Evolutionary conservation across 2,888 invertebrate genomes (phyloP).

Genomic region (Chrysolina americana): DNA sequence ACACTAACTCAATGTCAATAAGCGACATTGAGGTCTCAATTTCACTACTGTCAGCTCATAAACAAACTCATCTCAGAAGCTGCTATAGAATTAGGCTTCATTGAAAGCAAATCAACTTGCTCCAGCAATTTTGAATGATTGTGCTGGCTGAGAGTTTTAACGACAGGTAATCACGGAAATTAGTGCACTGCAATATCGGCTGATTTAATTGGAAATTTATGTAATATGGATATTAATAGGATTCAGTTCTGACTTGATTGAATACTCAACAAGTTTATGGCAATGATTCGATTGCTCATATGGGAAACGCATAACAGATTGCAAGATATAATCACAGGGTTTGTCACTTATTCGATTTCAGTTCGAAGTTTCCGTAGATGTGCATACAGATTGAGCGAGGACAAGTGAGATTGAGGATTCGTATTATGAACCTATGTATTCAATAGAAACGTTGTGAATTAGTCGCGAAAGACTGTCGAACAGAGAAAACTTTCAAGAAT

Average conservation of each 20-base stretch:
- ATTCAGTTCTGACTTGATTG: background rate
- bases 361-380: background rate
- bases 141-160: background rate
- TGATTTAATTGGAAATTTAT: background rate
- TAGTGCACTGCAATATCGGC: background rate
- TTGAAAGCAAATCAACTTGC: background rate
- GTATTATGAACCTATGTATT: too few species aligned
- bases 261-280: conserved; percentile 6
- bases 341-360: conserved; percentile 5
- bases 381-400: too few species aligned
- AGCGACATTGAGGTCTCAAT: too few species aligned
- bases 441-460: too few species aligned
- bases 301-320: background rate
- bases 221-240: conserved; percentile 1
- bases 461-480: too few species aligned
- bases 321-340: background rate
- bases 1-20: too few species aligned
- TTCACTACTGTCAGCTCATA: background rate
- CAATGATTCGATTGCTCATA: conserved; percentile 8
- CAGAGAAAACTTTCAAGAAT: too few species aligned
- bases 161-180: background rate
- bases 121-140: background rate
- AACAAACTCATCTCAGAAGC: background rate
- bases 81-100: background rate
- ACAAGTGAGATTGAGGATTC: too few species aligned